phyloP scores from a whole-genome alignment of 2,888 invertebrate genomes.

The Ctenicera cuprea region DNA sequence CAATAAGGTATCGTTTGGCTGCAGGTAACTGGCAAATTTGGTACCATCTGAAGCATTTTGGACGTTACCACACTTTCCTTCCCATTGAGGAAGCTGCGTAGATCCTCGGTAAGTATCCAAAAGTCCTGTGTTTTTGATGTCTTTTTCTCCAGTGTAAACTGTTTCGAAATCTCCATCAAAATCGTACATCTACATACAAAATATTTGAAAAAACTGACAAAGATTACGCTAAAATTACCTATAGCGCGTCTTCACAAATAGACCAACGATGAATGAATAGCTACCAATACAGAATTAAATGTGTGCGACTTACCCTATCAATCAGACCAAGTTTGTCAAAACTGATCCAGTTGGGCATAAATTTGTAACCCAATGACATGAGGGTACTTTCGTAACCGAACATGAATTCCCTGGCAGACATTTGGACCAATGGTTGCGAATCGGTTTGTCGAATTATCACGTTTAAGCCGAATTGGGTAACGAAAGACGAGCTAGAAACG shows the following conservation, averaged over 20 bases:
- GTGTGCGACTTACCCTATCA: conserved; percentile 84
- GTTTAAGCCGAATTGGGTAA: conserved; percentile 83
- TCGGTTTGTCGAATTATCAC: conserved; percentile 81
- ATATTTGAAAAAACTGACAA: too few relatives aligned
- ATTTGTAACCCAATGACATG: conserved; percentile 87
- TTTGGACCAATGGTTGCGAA: conserved; percentile 82
- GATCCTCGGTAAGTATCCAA: conserved; percentile 86
- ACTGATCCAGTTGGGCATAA: conserved; percentile 89
- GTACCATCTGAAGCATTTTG: conserved; percentile 89
- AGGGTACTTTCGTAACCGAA: conserved; percentile 90
- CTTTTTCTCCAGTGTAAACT: conserved; percentile 82
- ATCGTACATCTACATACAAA: conserved; percentile 85
- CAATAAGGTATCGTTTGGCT: conserved; percentile 80
- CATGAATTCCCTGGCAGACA: conserved; percentile 92
- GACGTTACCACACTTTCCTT: conserved; percentile 84
- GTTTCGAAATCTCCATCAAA: conserved; percentile 88
- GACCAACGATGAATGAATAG: too few relatives aligned
- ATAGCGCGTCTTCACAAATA: too few relatives aligned
- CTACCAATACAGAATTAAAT: too few relatives aligned
- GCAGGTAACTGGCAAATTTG: conserved; percentile 85
- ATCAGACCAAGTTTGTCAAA: conserved; percentile 93
- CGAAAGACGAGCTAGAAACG: conserved; percentile 78
- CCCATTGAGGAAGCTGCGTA: conserved; percentile 85
- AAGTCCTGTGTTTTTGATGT: conserved; percentile 80
- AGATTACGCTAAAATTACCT: too few relatives aligned